Percentiles rank a stretch among this genome's conserved stretches.
Conservation (phyloP, 2,797 vertebrate genomes). For the Lutjanus campechanus region DNA sequence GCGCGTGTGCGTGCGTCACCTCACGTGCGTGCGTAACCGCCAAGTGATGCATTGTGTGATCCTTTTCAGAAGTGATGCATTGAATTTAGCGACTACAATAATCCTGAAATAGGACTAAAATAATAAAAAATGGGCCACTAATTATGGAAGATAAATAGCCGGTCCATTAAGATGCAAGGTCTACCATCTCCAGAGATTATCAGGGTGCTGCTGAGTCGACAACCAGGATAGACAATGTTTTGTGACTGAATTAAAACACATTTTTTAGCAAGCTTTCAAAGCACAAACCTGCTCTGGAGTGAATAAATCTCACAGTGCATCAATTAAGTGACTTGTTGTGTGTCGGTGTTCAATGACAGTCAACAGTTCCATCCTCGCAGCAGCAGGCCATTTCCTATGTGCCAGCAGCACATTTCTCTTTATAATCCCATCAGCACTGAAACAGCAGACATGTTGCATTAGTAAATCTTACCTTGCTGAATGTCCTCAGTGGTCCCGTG, state of each 20-base stretch:
- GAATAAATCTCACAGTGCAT: not conserved
- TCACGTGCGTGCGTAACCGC: conserved; percentile 9
- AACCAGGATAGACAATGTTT: not conserved
- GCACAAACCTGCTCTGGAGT: not conserved
- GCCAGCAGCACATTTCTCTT: not conserved
- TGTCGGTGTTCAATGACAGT: conserved; percentile 38
- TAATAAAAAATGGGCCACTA: not conserved
- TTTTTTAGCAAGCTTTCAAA: no score
- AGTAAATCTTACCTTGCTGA: conserved; percentile 47
- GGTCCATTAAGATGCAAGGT: no score
- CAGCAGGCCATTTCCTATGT: conserved; percentile 50
- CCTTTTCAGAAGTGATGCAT: not conserved
- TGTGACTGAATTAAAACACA: not conserved
- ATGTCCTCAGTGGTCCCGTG: conserved; percentile 2
- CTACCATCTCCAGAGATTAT: not conserved
- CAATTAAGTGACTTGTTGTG: conserved; percentile 16
- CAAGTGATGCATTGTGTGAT: conserved; percentile 9
- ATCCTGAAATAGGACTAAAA: not conserved
- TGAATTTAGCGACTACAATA: not conserved
- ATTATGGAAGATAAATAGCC: not conserved
- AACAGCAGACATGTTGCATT: not conserved
- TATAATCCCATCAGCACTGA: not conserved
- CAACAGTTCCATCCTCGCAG: conserved; percentile 50
- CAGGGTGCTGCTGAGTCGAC: not conserved
- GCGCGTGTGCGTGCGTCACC: not conserved